Evolutionary conservation across 2,797 vertebrate species (phyloP).

Genomic region (Esox masquinongy): DNA sequence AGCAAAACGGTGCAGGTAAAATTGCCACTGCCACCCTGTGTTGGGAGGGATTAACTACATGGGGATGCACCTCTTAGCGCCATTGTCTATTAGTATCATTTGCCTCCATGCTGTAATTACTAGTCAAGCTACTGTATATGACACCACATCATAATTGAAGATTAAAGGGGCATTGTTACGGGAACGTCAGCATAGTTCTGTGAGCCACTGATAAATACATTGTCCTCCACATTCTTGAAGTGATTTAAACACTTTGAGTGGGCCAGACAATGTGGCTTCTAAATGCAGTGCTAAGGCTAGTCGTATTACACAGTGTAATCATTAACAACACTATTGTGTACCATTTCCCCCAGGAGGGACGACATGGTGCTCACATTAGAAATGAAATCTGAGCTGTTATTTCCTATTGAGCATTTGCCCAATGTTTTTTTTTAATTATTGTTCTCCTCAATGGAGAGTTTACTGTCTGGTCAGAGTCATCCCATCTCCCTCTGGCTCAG

Average conservation of each 20-base stretch:
- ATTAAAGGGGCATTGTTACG: background rate
- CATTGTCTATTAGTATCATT: background rate
- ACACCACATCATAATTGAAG: background rate
- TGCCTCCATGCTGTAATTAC: background rate
- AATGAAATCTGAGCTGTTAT: constrained; percentile 11
- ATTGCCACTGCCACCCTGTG: background rate
- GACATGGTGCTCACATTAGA: background rate
- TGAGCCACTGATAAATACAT: background rate
- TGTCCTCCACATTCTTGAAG: background rate
- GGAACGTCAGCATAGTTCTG: background rate
- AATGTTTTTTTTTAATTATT: background rate
- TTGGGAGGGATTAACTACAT: background rate
- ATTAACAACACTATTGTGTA: constrained; percentile 31
- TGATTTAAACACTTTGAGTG: background rate
- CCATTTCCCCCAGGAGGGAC: constrained; percentile 7
- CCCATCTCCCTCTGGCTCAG: constrained; percentile 53
- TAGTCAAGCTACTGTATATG: background rate
- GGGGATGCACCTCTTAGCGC: background rate
- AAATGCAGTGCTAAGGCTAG: background rate
- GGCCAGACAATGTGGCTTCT: background rate
- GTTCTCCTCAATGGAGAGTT: constrained; percentile 45
- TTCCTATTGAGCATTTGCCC: constrained; percentile 23
- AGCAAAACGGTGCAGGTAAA: background rate
- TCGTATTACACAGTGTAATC: background rate
- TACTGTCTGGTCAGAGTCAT: constrained; percentile 53